Conservation (phyloP, 2,797 vertebrate genomes). For the Amblyraja radiata region DNA sequence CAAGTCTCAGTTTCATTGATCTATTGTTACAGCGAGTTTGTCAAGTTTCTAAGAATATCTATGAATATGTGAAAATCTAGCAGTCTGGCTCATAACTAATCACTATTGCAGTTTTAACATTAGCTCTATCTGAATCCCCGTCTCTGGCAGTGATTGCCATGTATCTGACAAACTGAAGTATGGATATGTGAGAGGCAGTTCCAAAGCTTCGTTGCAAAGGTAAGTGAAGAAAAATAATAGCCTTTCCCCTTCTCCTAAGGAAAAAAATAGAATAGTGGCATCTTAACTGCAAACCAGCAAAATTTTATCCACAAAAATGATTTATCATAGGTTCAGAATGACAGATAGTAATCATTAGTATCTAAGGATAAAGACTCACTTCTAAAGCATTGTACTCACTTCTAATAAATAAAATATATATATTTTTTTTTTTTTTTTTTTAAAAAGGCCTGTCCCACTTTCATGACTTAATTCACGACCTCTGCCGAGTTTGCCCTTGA, state of each 20-base stretch:
- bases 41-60: conserved; percentile 12
- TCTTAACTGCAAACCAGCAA: not conserved
- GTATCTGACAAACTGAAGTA: not conserved
- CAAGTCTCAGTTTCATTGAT: not conserved
- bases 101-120: not conserved
- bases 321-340: not conserved
- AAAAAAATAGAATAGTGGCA: not conserved
- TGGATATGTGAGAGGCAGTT: not conserved
- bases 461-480: no score
- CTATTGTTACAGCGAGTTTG: not conserved
- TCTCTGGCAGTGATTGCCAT: not conserved
- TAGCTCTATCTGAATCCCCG: not conserved
- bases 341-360: not conserved
- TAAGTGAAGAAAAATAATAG: not conserved
- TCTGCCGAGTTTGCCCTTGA: no score
- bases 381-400: not conserved
- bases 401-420: no score
- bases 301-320: not conserved
- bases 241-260: not conserved
- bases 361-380: not conserved
- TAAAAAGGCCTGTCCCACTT: no score
- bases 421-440: no score
- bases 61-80: not conserved
- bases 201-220: not conserved
- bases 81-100: not conserved